These are phyloP conservation scores for Himalopsyche tibetana DNA, from an alignment of 2,888 invertebrate genomes.

Conservation along the genomic window DNA sequence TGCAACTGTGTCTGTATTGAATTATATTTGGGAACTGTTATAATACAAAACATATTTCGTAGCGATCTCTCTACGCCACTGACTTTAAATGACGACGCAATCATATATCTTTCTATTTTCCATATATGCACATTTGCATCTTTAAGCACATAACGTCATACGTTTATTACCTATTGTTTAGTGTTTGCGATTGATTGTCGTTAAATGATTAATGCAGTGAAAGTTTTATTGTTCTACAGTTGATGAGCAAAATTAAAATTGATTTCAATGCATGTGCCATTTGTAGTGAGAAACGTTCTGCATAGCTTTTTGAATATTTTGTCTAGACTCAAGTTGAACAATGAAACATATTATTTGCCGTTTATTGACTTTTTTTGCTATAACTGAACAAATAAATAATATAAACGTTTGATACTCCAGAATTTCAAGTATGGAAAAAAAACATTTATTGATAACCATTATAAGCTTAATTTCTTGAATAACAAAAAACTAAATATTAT, in stretches of 20 bases:
- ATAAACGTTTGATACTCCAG: too few relatives aligned
- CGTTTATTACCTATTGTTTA: constrained; percentile 11
- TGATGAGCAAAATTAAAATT: not conserved
- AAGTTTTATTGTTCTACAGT: constrained; percentile 5
- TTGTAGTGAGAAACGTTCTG: not conserved
- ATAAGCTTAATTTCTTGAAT: too few relatives aligned
- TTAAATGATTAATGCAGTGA: constrained; percentile 34
- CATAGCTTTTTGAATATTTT: not conserved
- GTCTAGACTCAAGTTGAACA: too few relatives aligned
- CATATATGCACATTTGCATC: constrained; percentile 44
- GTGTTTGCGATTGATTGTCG: constrained; percentile 17
- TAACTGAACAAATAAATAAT: too few relatives aligned
- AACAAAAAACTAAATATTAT: too few relatives aligned
- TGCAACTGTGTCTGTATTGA: too few relatives aligned
- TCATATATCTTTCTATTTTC: constrained; percentile 18
- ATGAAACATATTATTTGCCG: too few relatives aligned
- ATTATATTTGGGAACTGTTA: too few relatives aligned
- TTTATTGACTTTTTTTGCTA: too few relatives aligned
- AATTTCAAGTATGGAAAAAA: too few relatives aligned
- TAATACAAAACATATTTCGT: too few relatives aligned
- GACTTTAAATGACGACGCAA: constrained; percentile 34
- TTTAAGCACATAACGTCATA: not conserved
- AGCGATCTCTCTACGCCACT: not conserved
- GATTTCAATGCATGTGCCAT: not conserved
- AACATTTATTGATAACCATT: too few relatives aligned